Base-by-base conservation (phyloP, 2,113 vertebrate genomes). In the Mirounga angustirostris region DNA sequence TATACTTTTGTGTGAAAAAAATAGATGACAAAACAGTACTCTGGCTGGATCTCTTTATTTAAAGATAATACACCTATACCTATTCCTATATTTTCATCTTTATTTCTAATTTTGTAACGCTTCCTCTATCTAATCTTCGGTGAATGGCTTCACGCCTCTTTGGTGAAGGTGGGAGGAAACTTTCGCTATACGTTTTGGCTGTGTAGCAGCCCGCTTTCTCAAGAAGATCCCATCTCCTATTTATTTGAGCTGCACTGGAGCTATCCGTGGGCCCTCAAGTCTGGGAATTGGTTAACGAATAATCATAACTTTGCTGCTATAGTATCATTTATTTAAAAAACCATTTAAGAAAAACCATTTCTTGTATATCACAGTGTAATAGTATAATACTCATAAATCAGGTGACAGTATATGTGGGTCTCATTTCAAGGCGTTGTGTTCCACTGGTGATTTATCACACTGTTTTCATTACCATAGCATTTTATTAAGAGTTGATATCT, bases 41-140 rank as follows among this genome's bases (percentile, higher is more conserved):
- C 46, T 59, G 79, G 18, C 4, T 87, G 89, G 61, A 79, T 69
- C 13, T 89, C 58, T 61, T 83, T 71, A 84, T 80, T 94, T 36
- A 91, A 89, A 90, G 22, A 13, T 43, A 76, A 81, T 61, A 28
- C 28, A 63, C 12, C 6, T 63, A 22, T 26, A 76, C 1, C 5
- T 93, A 5, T 40, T 30, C 50, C n/a, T 76, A 7, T 79, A 82
- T 50, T 89, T 96, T 91, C 58, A 80, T 59, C 21, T 84, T 52
- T 30, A 11, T 36, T 12, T 89, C 7, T 92, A 91, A 56, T 93
- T 95, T 46, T 65, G 6, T 78, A 82, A 71, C 10, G 7, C 67
- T 89, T 59, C 40, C 7, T 78, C 5, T 74, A 89, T 50, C 22
- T 36, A 61, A 84, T 80, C 61, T 3, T 63, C 7, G 13, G n/a